Conservation (phyloP, 2,113 vertebrate genomes). For the Pollachius pollachius region DNA sequence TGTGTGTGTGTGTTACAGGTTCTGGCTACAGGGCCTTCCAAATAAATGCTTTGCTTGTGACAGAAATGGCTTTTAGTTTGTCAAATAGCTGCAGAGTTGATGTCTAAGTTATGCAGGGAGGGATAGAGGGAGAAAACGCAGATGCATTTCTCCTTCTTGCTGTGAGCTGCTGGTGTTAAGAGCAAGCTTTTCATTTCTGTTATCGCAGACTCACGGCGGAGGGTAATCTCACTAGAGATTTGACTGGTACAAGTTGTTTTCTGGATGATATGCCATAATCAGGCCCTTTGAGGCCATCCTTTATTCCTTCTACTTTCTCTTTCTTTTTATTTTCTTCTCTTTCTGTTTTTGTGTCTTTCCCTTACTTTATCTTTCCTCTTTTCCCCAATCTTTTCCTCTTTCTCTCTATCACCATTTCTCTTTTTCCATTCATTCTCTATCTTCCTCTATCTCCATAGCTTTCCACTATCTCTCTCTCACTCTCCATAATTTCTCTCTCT, state of each 20-base stretch:
- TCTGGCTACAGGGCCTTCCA: conserved; percentile 61
- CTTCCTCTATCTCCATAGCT: no score
- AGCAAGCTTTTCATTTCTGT: conserved; percentile 68
- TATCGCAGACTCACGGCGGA: conserved; percentile 71
- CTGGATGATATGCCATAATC: conserved; percentile 76
- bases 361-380: background rate
- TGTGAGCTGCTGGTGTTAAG: conserved; percentile 48
- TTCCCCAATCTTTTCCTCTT: conserved; percentile 14
- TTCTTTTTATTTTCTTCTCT: conserved; percentile 7
- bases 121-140: conserved; percentile 33
- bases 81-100: conserved; percentile 58
- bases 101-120: conserved; percentile 51
- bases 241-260: conserved; percentile 69
- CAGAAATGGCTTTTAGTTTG: conserved; percentile 61
- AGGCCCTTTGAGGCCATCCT: conserved; percentile 68
- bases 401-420: background rate
- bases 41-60: conserved; percentile 52
- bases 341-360: no score
- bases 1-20: conserved; percentile 56
- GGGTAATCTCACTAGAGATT: conserved; percentile 71
- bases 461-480: no score
- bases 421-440: no score
- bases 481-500: no score
- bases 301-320: background rate
- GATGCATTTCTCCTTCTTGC: conserved; percentile 57